These are phyloP conservation scores for Oscheius sp. DNA, from an alignment of 2,888 invertebrate species.

Conservation along the genomic window DNA sequence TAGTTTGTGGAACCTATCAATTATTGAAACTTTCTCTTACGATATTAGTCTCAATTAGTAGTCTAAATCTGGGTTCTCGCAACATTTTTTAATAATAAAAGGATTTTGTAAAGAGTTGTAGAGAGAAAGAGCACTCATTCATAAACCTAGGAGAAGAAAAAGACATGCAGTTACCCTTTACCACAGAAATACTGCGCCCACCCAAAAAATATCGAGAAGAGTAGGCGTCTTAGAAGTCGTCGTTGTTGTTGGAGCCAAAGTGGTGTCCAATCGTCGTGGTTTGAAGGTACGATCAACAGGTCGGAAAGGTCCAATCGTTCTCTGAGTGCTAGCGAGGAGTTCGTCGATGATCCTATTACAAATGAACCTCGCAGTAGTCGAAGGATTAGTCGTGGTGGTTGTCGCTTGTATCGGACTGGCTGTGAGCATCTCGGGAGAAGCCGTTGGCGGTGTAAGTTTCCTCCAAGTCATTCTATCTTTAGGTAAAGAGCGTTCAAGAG, in stretches of 20 bases:
- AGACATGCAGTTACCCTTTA: constrained; percentile 25
- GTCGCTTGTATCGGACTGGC: constrained; percentile 20
- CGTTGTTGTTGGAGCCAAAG: constrained; percentile 18
- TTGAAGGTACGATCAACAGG: constrained; percentile 44
- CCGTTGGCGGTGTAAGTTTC: constrained; percentile 27
- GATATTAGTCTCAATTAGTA: too few species aligned
- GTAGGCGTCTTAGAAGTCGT: constrained; percentile 21
- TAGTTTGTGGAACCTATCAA: neutral
- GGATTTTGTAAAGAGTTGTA: neutral
- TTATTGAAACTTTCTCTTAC: too few species aligned
- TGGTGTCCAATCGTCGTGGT: constrained; percentile 35
- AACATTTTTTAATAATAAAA: too few species aligned
- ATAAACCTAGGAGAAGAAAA: constrained; percentile 27
- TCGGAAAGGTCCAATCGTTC: constrained; percentile 52
- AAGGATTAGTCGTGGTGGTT: constrained; percentile 16
- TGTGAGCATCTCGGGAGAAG: constrained; percentile 21
- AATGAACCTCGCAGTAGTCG: constrained; percentile 48
- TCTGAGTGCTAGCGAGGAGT: constrained; percentile 14
- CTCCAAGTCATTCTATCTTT: constrained; percentile 44
- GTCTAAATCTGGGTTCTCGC: too few species aligned
- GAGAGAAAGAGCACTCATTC: constrained; percentile 27
- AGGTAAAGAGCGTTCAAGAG: constrained; percentile 19
- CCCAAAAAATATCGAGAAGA: constrained; percentile 55
- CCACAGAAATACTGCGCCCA: constrained; percentile 38
- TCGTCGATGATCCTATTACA: constrained; percentile 45